phyloP scores from a whole-genome alignment of 2,797 vertebrate species.

The Emydoidea blandingii region DNA sequence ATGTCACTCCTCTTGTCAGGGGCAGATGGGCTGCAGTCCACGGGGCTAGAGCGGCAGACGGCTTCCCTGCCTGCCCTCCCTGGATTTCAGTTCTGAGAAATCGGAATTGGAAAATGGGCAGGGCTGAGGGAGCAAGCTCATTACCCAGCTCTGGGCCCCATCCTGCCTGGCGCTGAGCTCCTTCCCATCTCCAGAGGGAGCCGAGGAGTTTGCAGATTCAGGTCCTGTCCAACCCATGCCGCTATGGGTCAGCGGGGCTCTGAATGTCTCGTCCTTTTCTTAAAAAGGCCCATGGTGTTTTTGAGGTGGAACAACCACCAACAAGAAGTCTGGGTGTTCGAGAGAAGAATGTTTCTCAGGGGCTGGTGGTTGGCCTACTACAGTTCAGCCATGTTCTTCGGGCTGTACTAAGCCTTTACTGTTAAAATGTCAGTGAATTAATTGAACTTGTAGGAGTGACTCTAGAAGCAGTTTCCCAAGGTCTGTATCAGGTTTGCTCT shows the following conservation, averaged over 20 bases:
- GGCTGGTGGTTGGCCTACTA: background rate
- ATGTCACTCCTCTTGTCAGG: background rate
- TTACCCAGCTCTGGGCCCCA: background rate
- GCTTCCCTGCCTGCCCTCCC: background rate
- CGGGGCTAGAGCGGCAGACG: background rate
- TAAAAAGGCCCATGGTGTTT: background rate
- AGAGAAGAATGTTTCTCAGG: background rate
- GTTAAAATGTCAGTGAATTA: background rate
- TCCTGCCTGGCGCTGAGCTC: background rate
- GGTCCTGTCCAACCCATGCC: background rate
- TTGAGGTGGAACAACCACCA: background rate
- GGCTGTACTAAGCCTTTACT: background rate
- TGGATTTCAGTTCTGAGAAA: background rate
- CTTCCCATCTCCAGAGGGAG: background rate
- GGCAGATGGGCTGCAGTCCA: background rate
- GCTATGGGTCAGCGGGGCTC: background rate
- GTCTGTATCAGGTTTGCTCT: background rate
- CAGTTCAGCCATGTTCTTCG: background rate
- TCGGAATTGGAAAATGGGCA: background rate
- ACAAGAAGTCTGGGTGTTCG: background rate
- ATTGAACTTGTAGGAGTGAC: background rate
- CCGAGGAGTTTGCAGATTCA: background rate
- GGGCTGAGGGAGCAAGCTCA: background rate
- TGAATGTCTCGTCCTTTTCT: background rate
- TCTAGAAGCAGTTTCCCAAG: background rate